Evolutionary conservation across 2,888 invertebrate genomes (phyloP), one percentile per base, ranked within the genome.

Genomic region (Steinernema hermaphroditum): DNA sequence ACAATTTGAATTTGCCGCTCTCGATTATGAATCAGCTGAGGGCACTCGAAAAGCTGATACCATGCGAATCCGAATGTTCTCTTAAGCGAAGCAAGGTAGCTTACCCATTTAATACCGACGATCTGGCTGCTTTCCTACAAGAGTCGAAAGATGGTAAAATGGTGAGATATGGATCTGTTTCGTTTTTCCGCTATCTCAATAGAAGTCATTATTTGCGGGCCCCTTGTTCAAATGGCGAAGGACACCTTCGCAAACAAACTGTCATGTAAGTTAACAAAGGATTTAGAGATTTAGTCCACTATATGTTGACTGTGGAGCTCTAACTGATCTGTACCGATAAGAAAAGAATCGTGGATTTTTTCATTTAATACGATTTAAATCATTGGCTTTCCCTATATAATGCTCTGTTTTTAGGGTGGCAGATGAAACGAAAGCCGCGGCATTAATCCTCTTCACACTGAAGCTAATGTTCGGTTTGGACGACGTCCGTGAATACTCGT

Each of bases 401-500:
- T 80, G 54, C 70, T 78, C 14, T 69, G 6, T 37, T 62, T 46
- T 6, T 14, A 62, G 77, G 12, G 68, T 82, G 6, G 68, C 80
- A 16, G 46, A 62, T 1, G 82, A 82, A 50, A 74, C 77, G n/a
- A 82, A 82, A 57, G 69, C 81, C 2, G 70, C 77, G 22, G 80
- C 79, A 0, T 75, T 79, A 24, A 69, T 82, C 54, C 72, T 82
- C 4, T 72, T 82, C 6, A 76, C 77, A 12, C 50, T 82, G 19
- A 81, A 81, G 32, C 50, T 82, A 34, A 75, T 76, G n/a, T 80
- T 79, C 62, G 78, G 81, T 57, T 62, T 82, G 0, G 82, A 82
- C 57, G 77, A 73, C 41, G 16, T 32, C 37, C 22, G 72, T 29
- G 76, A 78, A 43, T 75, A 50, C 41, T 19, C 32, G 2, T 68